Evolutionary conservation across 2,113 vertebrate genomes (phyloP), one percentile per base, ranked within the genome.

Genomic region (Anolis carolinensis): DNA sequence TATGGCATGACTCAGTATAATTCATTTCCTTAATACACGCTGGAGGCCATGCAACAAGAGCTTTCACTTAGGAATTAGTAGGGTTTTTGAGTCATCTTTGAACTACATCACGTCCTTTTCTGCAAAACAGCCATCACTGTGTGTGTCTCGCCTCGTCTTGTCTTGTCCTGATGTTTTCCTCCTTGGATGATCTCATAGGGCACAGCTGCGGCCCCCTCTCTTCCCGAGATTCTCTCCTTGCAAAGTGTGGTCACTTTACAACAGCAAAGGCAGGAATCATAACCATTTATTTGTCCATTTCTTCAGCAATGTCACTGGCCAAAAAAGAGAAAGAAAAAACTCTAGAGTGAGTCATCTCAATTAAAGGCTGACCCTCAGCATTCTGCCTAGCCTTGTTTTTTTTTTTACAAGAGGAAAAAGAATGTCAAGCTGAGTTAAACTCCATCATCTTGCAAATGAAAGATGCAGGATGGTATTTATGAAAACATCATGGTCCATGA

Each of bases 81-180:
- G 32, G 30, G 59, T 63, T 68, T 87, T 93, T 88, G 88, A 90
- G 80, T 80, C 72, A 65, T 86, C 86, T 59, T 76, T 71, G 76
- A 82, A 0, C 90, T 93, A 70, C 81, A 86, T 13, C 79, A 48
- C 71, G 87, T 16, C 62, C 80, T 81, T 84, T 25, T 88, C 65
- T 16, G 74, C 13, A 50, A 18, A 67, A 32, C 59, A 88, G 55
- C 48, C 62, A 48, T 74, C n/a, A 7, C 32, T 27, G 59, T 59
- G 84, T 70, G 52, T 80, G 34, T 62, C 34, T 32, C 55, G 30
- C 79, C 77, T 23, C 88, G 71, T 84, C 78, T 85, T 79, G 75
- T 71, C 87, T 79, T 89, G 76, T 89, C 86, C 85, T 88, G 68
- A 90, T 39, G 27, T 18, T 84, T 88, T 50, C 82, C 67, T 82